Evolutionary conservation across 2,113 vertebrate genomes (phyloP).

Genomic region (Cynocephalus volans): DNA sequence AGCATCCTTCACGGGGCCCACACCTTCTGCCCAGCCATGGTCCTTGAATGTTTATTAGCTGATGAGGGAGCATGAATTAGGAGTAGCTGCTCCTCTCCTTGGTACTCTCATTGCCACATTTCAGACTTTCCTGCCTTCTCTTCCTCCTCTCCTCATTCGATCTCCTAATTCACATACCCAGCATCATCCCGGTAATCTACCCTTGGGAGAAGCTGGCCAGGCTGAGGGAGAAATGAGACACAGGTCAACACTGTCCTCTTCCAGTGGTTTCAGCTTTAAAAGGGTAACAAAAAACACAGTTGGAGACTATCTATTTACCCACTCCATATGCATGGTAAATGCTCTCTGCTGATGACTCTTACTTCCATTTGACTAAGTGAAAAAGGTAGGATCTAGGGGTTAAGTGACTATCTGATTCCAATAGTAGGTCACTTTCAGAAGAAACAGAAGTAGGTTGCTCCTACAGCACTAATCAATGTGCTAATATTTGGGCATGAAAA

Average conservation of each 20-base stretch:
- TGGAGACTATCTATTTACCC: not conserved
- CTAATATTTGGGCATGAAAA: slow-evolving; percentile 47
- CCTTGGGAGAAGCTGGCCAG: not conserved
- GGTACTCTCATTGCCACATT: not conserved
- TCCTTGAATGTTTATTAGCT: not conserved
- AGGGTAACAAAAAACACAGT: not conserved
- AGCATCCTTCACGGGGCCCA: not conserved
- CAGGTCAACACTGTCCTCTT: not conserved
- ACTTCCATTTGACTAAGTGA: not conserved
- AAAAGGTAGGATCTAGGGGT: not conserved
- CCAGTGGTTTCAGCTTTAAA: not conserved
- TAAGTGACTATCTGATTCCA: not conserved
- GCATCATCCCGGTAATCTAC: not conserved
- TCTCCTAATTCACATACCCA: not conserved
- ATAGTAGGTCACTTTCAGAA: not conserved
- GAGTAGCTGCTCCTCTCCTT: not conserved
- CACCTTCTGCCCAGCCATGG: fast-evolving
- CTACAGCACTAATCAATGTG: not conserved
- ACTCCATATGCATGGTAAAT: not conserved
- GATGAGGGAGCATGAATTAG: not conserved
- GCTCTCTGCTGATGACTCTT: not conserved
- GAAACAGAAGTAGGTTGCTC: not conserved
- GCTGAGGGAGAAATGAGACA: not conserved
- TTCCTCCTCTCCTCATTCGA: not conserved
- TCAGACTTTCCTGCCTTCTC: not conserved